Evolutionary conservation across 2,797 vertebrate species (phyloP).

Genomic region (Falco columbarius): DNA sequence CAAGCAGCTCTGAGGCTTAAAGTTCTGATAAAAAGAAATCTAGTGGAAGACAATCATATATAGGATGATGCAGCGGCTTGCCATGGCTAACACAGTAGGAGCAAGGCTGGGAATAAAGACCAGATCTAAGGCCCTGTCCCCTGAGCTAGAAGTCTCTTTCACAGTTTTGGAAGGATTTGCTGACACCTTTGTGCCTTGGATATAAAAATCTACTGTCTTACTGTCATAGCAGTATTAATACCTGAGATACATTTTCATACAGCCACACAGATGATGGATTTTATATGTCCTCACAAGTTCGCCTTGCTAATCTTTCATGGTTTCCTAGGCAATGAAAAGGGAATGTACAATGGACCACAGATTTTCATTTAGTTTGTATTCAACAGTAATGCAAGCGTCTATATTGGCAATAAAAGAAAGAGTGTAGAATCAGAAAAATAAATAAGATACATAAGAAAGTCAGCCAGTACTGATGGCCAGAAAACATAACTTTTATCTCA

Average conservation of each 20-base stretch:
- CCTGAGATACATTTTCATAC: not conserved
- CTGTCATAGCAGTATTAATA: not conserved
- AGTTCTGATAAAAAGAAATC: not conserved
- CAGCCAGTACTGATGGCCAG: not conserved
- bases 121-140: not conserved
- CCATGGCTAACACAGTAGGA: not conserved
- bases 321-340: slow-evolving; percentile 56
- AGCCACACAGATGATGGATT: not conserved
- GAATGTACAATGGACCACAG: not conserved
- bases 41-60: too few species aligned
- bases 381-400: not conserved
- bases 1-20: not conserved
- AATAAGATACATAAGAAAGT: not conserved
- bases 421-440: not conserved
- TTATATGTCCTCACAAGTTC: not conserved
- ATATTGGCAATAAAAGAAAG: not conserved
- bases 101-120: not conserved
- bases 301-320: slow-evolving; percentile 19
- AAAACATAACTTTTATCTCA: not conserved
- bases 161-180: not conserved
- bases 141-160: not conserved
- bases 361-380: slow-evolving; percentile 18
- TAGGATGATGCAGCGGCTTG: not conserved
- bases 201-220: not conserved
- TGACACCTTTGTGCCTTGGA: not conserved